These are phyloP conservation scores for Pammene fasciana DNA, from an alignment of 2,888 invertebrate genomes.

Conservation along the genomic window DNA sequence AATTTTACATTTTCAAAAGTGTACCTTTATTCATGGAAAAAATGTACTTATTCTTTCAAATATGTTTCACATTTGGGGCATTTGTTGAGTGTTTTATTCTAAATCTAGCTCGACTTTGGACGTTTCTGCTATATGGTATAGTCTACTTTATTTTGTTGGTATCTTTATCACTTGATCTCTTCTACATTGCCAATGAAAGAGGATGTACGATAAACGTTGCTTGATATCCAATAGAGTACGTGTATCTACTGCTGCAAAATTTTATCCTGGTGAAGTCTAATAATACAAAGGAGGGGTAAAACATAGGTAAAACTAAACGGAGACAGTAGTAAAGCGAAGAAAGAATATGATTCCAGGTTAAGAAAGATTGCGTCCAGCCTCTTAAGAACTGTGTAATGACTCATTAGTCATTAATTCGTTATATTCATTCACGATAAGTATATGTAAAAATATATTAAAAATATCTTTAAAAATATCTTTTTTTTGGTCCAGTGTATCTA, in stretches of 20 bases:
- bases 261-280: conserved; percentile 23
- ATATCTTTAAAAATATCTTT: no score
- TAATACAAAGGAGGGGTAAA: not conserved
- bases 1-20: conserved; percentile 20
- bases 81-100: conserved; percentile 22
- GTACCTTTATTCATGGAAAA: conserved; percentile 29
- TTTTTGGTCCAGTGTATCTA: no score
- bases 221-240: not conserved
- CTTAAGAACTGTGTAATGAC: no score
- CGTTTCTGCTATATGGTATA: conserved; percentile 2
- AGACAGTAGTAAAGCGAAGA: not conserved
- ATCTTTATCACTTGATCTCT: conserved; percentile 11
- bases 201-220: conserved; percentile 29
- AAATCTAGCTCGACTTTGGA: not conserved
- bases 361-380: no score
- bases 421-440: no score
- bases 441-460: no score
- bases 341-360: no score
- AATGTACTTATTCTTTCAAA: conserved; percentile 27
- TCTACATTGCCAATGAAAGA: conserved; percentile 24
- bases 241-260: not conserved
- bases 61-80: conserved; percentile 25
- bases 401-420: no score
- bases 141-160: conserved; percentile 8
- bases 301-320: not conserved